phyloP scores from a whole-genome alignment of 2,797 vertebrate genomes.

The Phoeniculus purpureus region DNA sequence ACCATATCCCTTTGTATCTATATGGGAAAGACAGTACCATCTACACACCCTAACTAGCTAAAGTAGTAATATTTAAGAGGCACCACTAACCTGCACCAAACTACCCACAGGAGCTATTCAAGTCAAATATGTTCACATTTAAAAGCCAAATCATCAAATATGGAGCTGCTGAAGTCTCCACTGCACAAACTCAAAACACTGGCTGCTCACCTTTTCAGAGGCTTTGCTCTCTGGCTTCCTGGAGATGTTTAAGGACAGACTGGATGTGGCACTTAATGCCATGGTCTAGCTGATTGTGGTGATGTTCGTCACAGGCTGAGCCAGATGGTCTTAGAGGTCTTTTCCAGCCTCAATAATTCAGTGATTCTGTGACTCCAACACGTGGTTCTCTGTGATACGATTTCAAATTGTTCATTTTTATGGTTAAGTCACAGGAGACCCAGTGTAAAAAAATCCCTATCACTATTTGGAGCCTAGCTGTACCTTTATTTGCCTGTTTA shows the following conservation, averaged over 20 bases:
- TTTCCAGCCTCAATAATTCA: no score
- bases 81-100: not conserved
- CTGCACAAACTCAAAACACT: not conserved
- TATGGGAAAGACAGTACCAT: not conserved
- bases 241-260: no score
- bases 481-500: not conserved
- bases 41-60: not conserved
- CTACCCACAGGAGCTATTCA: not conserved
- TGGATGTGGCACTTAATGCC: no score
- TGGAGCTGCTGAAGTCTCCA: accelerated
- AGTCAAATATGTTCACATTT: not conserved
- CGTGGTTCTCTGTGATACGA: not conserved
- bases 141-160: not conserved
- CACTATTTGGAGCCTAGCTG: not conserved
- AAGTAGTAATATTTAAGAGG: not conserved
- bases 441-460: not conserved
- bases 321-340: no score
- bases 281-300: no score
- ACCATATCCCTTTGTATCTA: not conserved
- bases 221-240: not conserved
- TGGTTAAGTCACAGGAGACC: not conserved
- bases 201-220: not conserved
- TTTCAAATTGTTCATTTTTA: not conserved
- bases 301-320: no score
- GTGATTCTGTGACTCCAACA: not conserved